Percentiles rank a stretch among this genome's conserved stretches.
Conservation (phyloP, 2,113 vertebrate genomes). For the Lampris incognitus region DNA sequence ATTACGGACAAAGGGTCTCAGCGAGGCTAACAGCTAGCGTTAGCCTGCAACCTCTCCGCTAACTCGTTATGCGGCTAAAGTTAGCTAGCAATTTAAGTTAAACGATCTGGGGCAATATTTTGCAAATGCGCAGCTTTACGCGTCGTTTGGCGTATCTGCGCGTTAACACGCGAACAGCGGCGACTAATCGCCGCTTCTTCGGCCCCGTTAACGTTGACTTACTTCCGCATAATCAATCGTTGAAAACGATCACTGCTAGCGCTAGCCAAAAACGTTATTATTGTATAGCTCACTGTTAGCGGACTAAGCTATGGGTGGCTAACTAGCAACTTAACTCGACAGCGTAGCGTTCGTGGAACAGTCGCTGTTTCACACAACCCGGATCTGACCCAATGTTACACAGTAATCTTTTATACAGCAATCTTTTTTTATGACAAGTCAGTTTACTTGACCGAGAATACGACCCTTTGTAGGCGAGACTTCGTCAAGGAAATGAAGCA, state of each 20-base stretch:
- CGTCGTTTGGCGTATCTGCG: background rate
- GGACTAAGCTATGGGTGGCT: slow-evolving; percentile 75
- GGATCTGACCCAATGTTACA: too few relatives aligned
- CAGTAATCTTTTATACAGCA: background rate
- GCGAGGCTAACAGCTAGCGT: slow-evolving; percentile 56
- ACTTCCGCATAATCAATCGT: background rate
- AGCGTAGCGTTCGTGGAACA: too few relatives aligned
- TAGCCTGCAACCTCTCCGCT: slow-evolving; percentile 46
- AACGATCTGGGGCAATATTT: background rate
- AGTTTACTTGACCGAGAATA: background rate
- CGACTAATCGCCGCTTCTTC: too few relatives aligned
- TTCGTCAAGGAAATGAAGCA: slow-evolving; percentile 51
- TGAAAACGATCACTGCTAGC: background rate
- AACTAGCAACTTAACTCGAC: slow-evolving; percentile 34
- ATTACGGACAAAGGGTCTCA: slow-evolving; percentile 77
- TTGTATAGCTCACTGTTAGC: slow-evolving; percentile 57
- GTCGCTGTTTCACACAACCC: too few relatives aligned
- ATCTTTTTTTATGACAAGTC: too few relatives aligned
- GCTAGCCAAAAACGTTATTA: background rate
- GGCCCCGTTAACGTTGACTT: background rate
- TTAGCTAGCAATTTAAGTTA: background rate
- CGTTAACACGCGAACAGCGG: rapidly evolving
- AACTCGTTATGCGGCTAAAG: slow-evolving; percentile 44
- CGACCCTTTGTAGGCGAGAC: background rate
- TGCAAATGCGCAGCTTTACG: background rate